These are phyloP conservation scores for Verasper variegatus DNA, from an alignment of 2,113 vertebrate species.

Conservation along the genomic window DNA sequence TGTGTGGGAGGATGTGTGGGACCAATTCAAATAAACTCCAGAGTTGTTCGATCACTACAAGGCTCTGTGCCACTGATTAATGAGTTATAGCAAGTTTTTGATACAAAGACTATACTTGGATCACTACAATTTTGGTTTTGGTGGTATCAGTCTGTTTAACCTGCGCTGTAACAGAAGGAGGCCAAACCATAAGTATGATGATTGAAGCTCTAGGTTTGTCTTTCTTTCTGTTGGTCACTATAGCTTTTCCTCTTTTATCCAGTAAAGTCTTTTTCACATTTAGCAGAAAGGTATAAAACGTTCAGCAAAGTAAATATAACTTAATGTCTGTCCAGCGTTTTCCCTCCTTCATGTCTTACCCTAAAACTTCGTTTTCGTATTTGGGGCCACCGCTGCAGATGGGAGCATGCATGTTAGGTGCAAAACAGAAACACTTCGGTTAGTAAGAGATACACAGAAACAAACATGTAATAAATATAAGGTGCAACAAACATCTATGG, in stretches of 20 bases:
- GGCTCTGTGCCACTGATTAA: too few species aligned
- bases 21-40: too few species aligned
- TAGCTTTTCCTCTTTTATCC: not conserved
- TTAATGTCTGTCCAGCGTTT: not conserved
- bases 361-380: constrained; percentile 72
- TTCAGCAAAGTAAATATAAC: not conserved
- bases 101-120: too few species aligned
- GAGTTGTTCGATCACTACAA: too few species aligned
- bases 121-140: too few species aligned
- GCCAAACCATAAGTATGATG: not conserved
- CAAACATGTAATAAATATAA: not conserved
- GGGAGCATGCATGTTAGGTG: constrained; percentile 72
- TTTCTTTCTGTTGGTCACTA: not conserved
- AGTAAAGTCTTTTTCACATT: not conserved
- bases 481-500: not conserved
- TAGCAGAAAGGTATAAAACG: constrained; percentile 5
- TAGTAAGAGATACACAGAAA: constrained; percentile 48
- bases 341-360: constrained; percentile 73
- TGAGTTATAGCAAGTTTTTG: too few species aligned
- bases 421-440: constrained; percentile 71
- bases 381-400: constrained; percentile 71
- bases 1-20: too few species aligned
- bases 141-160: not conserved
- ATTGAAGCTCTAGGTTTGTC: not conserved
- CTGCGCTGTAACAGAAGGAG: not conserved